These are phyloP conservation scores for Mythimna impura DNA, from an alignment of 2,888 invertebrate genomes.

Conservation along the genomic window DNA sequence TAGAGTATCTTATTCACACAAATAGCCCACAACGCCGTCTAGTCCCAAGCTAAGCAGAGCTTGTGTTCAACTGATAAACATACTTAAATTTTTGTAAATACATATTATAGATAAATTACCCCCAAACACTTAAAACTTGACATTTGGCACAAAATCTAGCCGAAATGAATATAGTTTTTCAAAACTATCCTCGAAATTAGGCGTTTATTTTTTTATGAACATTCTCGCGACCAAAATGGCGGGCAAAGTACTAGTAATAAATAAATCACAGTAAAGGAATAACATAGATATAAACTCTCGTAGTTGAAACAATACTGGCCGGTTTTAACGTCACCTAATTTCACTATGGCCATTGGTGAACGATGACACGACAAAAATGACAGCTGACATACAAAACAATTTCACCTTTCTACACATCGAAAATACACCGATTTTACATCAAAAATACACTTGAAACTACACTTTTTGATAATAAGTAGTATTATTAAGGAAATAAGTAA, in stretches of 20 bases:
- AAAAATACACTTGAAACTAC: constrained; percentile 1
- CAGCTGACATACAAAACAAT: neutral
- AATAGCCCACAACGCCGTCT: too few species aligned
- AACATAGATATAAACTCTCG: neutral
- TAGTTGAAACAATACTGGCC: constrained; percentile 14
- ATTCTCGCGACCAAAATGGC: neutral
- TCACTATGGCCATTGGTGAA: neutral
- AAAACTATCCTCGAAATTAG: too few species aligned
- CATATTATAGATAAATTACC: too few species aligned
- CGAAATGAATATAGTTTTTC: too few species aligned
- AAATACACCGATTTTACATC: neutral
- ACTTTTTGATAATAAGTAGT: neutral
- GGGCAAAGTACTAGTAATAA: neutral
- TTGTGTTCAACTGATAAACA: too few species aligned
- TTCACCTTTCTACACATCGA: neutral
- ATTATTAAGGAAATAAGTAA: neutral
- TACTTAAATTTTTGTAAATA: too few species aligned
- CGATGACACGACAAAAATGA: constrained; percentile 38
- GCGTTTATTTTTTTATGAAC: too few species aligned
- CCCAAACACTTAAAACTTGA: too few species aligned
- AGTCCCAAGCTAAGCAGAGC: too few species aligned
- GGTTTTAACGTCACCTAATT: constrained; percentile 9
- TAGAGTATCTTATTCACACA: too few species aligned
- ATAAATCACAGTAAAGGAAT: too few species aligned
- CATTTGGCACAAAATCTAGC: too few species aligned